Conservation (phyloP, 2,797 vertebrate species). For the Anas bahamensis region DNA sequence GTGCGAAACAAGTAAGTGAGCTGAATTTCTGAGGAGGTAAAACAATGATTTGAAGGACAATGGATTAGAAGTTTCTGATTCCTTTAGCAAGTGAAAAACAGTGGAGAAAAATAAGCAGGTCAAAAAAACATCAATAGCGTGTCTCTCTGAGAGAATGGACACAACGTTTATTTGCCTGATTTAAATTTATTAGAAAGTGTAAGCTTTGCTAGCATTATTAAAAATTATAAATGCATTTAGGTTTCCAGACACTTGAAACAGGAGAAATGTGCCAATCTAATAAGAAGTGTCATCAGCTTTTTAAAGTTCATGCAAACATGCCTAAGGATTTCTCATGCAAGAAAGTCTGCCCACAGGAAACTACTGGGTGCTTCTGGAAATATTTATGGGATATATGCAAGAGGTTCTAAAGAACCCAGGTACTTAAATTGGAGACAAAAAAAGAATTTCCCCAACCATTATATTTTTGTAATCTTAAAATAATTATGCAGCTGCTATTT, state of each 20-base stretch:
- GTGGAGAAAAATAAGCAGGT: neutral
- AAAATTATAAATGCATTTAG: neutral
- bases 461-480: neutral
- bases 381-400: neutral
- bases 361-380: neutral
- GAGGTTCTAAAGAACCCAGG: neutral
- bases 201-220: neutral
- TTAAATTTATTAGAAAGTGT: neutral
- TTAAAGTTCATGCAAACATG: neutral
- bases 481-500: neutral
- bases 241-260: neutral
- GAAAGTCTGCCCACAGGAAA: neutral
- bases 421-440: neutral
- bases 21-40: neutral
- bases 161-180: accelerated
- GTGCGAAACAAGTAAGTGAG: neutral
- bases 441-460: neutral
- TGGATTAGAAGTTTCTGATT: neutral
- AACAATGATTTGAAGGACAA: neutral
- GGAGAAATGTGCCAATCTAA: neutral
- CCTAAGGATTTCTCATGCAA: neutral
- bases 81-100: neutral
- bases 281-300: neutral
- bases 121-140: neutral
- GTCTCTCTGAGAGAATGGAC: neutral